These are phyloP conservation scores for Drosophila cognata DNA, from an alignment of 2,888 invertebrate species.

Conservation along the genomic window DNA sequence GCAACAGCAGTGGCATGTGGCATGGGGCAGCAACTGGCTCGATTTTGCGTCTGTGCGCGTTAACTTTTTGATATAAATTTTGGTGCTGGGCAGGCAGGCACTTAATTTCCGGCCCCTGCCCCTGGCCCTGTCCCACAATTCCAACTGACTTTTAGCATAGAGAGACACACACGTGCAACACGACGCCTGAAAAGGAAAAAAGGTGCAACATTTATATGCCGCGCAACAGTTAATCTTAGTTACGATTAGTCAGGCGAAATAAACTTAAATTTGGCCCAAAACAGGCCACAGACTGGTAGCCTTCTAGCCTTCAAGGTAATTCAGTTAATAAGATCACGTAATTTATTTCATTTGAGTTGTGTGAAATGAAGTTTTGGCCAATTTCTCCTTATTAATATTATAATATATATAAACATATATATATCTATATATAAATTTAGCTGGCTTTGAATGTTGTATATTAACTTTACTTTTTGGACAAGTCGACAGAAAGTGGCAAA, in stretches of 20 bases:
- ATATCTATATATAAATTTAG: constrained; percentile 11
- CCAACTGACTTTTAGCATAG: constrained; percentile 30
- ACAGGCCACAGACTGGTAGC: constrained; percentile 1
- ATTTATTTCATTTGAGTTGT: constrained; percentile 70
- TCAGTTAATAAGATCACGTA: constrained; percentile 77
- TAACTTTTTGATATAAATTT: constrained; percentile 76
- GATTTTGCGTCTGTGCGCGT: constrained; percentile 52
- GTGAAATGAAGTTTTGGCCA: constrained; percentile 1
- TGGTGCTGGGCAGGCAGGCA: constrained; percentile 49
- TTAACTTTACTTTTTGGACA: constrained; percentile 37
- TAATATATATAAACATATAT: neutral
- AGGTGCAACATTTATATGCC: constrained; percentile 57
- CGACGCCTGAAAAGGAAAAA: constrained; percentile 14
- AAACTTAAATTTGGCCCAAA: constrained; percentile 65
- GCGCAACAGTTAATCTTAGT: constrained; percentile 79
- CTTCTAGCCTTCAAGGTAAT: neutral
- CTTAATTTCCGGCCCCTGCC: constrained; percentile 60
- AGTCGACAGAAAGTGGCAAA: constrained; percentile 69
- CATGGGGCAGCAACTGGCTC: constrained; percentile 3
- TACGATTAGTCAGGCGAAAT: constrained; percentile 73
- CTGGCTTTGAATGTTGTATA: constrained; percentile 27
- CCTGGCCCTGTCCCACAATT: constrained; percentile 4
- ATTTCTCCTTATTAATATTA: constrained; percentile 29
- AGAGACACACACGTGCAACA: constrained; percentile 54
- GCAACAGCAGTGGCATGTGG: neutral